Evolutionary conservation across 2,888 invertebrate genomes (phyloP).

Genomic region (Tinea semifulvella): DNA sequence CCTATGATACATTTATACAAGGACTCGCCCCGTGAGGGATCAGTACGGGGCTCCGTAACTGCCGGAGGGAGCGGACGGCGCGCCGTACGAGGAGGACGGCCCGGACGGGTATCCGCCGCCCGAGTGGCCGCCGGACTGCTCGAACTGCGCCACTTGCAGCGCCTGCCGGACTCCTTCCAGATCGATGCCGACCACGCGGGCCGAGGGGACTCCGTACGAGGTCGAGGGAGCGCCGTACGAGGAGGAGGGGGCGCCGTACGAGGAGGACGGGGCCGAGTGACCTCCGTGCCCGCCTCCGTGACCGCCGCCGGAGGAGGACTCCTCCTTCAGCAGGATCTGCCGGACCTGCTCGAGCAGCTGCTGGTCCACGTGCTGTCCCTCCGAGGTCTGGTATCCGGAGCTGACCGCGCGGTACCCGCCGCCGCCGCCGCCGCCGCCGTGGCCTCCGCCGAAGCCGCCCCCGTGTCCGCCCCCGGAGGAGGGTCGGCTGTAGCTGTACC

Average conservation of each 20-base stretch:
- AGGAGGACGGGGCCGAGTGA: conserved; percentile 55
- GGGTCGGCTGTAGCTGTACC: conserved; percentile 79
- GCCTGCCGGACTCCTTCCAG: conserved; percentile 87
- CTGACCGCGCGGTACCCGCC: conserved; percentile 80
- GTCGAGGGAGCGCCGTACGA: conserved; percentile 69
- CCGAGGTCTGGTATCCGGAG: conserved; percentile 81
- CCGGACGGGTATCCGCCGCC: conserved; percentile 46
- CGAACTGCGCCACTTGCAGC: conserved; percentile 87
- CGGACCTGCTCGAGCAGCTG: conserved; percentile 85
- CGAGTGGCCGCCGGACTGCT: conserved; percentile 62
- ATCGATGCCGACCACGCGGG: conserved; percentile 84
- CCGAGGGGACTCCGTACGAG: conserved; percentile 74
- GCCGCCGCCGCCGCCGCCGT: conserved; percentile 62
- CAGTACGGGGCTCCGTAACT: conserved; percentile 76
- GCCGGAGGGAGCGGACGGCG: conserved; percentile 70
- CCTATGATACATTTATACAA: conserved; percentile 24
- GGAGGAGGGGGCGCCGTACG: conserved; percentile 67
- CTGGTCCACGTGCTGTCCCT: conserved; percentile 83
- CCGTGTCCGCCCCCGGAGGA: conserved; percentile 45
- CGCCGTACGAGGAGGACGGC: conserved; percentile 67
- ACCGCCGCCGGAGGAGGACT: conserved; percentile 57
- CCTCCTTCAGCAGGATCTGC: conserved; percentile 85
- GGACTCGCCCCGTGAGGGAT: conserved; percentile 10
- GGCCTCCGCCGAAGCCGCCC: conserved; percentile 46
- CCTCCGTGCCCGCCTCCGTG: conserved; percentile 33